A percentile compares a stretch with the other conserved stretches of the same genome.
phyloP scores from a whole-genome alignment of 2,888 invertebrate species.

The Incurvaria masculella region DNA sequence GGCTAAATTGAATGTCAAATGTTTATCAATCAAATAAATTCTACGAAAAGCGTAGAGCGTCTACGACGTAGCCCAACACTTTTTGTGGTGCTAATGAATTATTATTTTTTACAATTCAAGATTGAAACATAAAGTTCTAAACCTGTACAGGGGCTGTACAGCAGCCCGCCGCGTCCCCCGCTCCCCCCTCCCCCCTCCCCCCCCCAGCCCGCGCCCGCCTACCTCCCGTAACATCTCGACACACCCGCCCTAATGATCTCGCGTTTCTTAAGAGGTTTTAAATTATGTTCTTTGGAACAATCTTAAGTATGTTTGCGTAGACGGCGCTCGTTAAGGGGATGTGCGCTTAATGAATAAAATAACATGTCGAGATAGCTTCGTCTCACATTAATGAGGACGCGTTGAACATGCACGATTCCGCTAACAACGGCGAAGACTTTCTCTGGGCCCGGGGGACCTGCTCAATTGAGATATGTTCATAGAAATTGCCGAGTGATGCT shows the following conservation, averaged over 20 bases:
- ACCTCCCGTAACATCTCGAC: neutral
- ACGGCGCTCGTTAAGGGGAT: constrained; percentile 26
- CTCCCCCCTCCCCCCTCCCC: constrained; percentile 20
- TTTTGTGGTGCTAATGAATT: no score
- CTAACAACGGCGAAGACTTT: constrained; percentile 48
- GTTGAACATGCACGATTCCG: constrained; percentile 47
- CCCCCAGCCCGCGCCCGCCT: constrained; percentile 17
- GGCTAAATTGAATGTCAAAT: no score
- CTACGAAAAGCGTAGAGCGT: no score
- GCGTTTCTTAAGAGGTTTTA: constrained; percentile 35
- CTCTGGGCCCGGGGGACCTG: no score
- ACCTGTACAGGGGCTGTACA: no score
- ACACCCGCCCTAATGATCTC: constrained; percentile 31
- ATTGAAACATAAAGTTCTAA: no score
- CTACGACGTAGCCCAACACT: no score
- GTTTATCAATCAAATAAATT: no score
- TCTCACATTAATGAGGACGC: constrained; percentile 54
- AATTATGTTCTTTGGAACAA: constrained; percentile 51
- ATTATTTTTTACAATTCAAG: no score
- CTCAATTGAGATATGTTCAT: no score
- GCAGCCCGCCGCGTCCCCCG: constrained; percentile 12
- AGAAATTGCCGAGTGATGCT: no score
- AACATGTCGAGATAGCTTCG: constrained; percentile 51
- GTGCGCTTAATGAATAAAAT: constrained; percentile 51
- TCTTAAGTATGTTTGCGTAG: constrained; percentile 37